A percentile compares a stretch with the other conserved stretches of the same genome.
phyloP scores from a whole-genome alignment of 2,888 invertebrate species.

The Eupithecia centaureata region DNA sequence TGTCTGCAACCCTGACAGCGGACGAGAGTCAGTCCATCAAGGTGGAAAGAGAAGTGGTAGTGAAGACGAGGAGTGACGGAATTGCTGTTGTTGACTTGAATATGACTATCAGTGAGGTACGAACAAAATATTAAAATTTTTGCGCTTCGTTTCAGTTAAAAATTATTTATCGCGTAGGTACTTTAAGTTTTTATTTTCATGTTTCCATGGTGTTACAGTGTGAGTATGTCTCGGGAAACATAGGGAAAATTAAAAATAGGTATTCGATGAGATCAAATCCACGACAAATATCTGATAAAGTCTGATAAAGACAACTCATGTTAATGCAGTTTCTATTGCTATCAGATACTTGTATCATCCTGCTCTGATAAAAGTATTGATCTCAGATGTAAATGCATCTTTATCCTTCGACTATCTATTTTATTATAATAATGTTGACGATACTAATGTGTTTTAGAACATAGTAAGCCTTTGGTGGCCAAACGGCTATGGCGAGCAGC shows the following conservation, averaged over 20 bases:
- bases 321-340: background rate
- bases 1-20: constrained; percentile 60
- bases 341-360: no score
- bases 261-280: constrained; percentile 5
- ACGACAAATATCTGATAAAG: background rate
- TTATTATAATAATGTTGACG: no score
- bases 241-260: no score
- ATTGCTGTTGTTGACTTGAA: constrained; percentile 59
- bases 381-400: background rate
- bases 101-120: constrained; percentile 68
- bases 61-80: constrained; percentile 57
- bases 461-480: constrained; percentile 93
- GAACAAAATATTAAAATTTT: no score
- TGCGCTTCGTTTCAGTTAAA: no score
- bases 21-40: constrained; percentile 63
- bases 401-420: no score
- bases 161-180: no score
- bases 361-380: no score
- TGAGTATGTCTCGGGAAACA: no score
- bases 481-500: constrained; percentile 93
- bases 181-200: no score
- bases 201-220: no score
- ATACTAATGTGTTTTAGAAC: constrained; percentile 55
- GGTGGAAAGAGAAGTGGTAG: constrained; percentile 52
- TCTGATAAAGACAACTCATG: background rate